Percentiles rank a stretch among this genome's conserved stretches.
Conservation (phyloP, 1,140 invertebrate genomes). For the Pogonus chalceus region DNA sequence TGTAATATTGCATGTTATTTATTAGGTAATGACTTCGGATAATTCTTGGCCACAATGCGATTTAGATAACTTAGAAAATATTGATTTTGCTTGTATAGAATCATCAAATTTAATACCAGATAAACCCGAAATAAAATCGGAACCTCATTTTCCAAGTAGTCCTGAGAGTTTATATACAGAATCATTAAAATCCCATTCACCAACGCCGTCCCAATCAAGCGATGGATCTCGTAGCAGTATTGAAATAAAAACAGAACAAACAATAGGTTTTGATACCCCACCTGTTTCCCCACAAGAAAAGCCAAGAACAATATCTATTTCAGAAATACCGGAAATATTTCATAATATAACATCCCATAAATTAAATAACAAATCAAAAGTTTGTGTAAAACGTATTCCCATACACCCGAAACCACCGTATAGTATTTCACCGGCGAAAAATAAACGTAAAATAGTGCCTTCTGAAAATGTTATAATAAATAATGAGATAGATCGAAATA, state of each 20-base stretch:
- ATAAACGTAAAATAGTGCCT: conserved; percentile 2
- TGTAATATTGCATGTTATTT: no score
- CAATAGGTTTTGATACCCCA: neutral
- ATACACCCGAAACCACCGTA: neutral
- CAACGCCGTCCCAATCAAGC: conserved; percentile 14
- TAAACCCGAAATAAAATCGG: conserved; percentile 19
- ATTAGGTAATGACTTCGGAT: neutral
- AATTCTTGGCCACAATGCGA: conserved; percentile 14
- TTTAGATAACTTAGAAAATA: conserved; percentile 18
- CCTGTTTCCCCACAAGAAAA: conserved; percentile 3
- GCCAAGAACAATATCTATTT: neutral
- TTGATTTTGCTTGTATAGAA: conserved; percentile 20
- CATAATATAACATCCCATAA: neutral
- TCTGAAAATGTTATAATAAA: neutral
- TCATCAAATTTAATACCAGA: conserved; percentile 16
- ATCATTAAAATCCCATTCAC: conserved; percentile 7
- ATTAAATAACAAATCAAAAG: neutral
- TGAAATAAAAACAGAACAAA: conserved; percentile 4
- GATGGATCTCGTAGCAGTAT: conserved; percentile 15
- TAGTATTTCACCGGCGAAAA: neutral
- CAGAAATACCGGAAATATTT: neutral
- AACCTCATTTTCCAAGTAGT: conserved; percentile 9
- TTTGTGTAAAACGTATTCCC: neutral
- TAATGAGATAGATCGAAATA: neutral
- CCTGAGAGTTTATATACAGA: conserved; percentile 5